Conservation (phyloP, 2,888 invertebrate genomes). For the Colletes collaris region DNA sequence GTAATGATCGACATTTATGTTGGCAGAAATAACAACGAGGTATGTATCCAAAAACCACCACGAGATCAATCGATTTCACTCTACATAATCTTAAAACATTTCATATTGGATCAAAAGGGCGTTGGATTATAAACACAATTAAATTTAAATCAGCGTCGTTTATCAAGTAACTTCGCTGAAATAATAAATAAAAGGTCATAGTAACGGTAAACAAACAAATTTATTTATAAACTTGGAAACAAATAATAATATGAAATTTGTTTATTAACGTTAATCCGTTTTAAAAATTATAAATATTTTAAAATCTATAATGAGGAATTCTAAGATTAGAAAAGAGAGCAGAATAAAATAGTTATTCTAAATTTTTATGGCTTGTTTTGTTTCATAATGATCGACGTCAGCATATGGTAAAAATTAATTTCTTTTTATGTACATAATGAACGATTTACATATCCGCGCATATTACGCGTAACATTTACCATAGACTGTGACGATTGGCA, state of each 20-base stretch:
- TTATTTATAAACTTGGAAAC: slow-evolving; percentile 26
- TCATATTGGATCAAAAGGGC: no score
- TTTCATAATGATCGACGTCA: slow-evolving; percentile 14
- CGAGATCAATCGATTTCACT: no score
- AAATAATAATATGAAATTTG: slow-evolving; percentile 4
- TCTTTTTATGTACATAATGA: slow-evolving; percentile 17
- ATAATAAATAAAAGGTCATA: neutral
- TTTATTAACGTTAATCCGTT: neutral
- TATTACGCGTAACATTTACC: neutral
- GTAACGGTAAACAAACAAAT: slow-evolving; percentile 16
- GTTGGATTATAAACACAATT: neutral
- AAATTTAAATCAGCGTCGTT: neutral
- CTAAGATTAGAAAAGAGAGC: neutral
- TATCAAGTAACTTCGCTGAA: neutral
- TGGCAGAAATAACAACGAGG: no score
- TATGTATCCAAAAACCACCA: no score
- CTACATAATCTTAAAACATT: no score
- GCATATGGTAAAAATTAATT: slow-evolving; percentile 1
- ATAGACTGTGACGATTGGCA: neutral
- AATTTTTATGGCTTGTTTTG: slow-evolving; percentile 43
- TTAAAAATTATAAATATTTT: slow-evolving; percentile 1
- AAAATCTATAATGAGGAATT: neutral
- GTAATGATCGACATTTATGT: neutral
- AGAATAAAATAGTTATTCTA: slow-evolving; percentile 2
- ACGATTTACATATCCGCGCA: slow-evolving; percentile 1